A percentile compares a stretch with the other conserved stretches of the same genome.
Conservation (phyloP, 2,113 vertebrate species). For the Mormyrus iriodes region DNA sequence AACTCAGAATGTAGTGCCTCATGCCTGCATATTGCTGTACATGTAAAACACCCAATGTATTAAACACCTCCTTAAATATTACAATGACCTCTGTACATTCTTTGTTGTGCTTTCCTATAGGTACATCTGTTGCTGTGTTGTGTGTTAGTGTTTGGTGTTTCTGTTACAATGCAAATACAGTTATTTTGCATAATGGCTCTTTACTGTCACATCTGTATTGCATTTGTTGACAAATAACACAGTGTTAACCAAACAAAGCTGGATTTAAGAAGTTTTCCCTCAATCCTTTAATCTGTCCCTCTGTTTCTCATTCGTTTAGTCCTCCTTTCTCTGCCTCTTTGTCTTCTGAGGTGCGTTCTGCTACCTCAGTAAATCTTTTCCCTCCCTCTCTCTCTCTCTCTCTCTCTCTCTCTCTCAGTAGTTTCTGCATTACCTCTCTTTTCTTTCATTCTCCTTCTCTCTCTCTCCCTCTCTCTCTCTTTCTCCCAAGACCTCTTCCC, state of each 20-base stretch:
- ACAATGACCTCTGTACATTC: neutral
- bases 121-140: neutral
- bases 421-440: neutral
- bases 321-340: neutral
- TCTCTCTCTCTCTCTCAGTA: neutral
- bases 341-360: slow-evolving; percentile 7
- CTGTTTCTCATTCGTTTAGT: neutral
- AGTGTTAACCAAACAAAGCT: slow-evolving; percentile 17
- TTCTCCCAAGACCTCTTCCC: slow-evolving; percentile 3
- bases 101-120: neutral
- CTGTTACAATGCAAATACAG: neutral
- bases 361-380: slow-evolving; percentile 36
- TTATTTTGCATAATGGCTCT: neutral
- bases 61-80: neutral
- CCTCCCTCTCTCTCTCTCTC: neutral
- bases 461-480: neutral
- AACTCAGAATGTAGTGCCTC: neutral
- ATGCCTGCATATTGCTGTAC: neutral
- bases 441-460: slow-evolving; percentile 8
- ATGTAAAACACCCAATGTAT: neutral
- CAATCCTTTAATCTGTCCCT: neutral
- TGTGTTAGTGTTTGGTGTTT: neutral
- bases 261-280: slow-evolving; percentile 30
- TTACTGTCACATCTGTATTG: neutral
- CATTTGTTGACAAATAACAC: neutral